phyloP scores from a whole-genome alignment of 2,888 invertebrate species.

The Gnatocerus cornutus region DNA sequence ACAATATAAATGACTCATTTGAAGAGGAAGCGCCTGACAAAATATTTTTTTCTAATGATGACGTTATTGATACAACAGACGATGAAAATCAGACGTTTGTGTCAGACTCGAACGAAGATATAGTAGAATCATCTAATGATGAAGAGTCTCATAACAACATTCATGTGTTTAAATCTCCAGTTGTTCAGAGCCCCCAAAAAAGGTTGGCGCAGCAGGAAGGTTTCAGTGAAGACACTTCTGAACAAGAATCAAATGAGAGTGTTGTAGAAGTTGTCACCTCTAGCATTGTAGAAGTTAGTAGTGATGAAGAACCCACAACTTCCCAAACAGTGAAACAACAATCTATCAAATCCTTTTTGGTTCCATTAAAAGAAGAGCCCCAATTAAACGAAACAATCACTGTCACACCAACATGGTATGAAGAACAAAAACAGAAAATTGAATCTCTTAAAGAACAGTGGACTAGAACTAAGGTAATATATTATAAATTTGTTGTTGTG shows the following conservation, averaged over 20 bases:
- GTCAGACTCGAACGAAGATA: not conserved
- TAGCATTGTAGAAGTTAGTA: slow-evolving; percentile 21
- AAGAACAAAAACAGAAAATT: not conserved
- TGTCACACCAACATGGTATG: not conserved
- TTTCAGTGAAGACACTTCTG: no score
- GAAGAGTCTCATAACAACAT: not conserved
- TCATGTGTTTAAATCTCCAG: no score
- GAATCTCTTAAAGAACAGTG: not conserved
- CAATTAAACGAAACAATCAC: not conserved
- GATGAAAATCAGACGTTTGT: not conserved
- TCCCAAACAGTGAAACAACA: not conserved
- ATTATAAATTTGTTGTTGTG: not conserved
- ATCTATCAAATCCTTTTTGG: slow-evolving; percentile 5
- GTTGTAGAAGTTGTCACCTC: not conserved
- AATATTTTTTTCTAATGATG: not conserved
- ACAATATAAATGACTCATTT: not conserved
- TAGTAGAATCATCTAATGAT: not conserved
- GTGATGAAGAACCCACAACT: slow-evolving; percentile 15
- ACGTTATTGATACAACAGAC: not conserved
- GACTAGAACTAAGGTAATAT: not conserved
- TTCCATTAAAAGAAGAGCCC: not conserved
- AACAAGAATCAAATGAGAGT: no score
- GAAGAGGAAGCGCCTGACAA: not conserved
- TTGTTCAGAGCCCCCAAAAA: no score
- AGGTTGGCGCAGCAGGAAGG: no score